These are phyloP conservation scores for Hydrophis major DNA, from an alignment of 2,797 vertebrate species.

Conservation along the genomic window DNA sequence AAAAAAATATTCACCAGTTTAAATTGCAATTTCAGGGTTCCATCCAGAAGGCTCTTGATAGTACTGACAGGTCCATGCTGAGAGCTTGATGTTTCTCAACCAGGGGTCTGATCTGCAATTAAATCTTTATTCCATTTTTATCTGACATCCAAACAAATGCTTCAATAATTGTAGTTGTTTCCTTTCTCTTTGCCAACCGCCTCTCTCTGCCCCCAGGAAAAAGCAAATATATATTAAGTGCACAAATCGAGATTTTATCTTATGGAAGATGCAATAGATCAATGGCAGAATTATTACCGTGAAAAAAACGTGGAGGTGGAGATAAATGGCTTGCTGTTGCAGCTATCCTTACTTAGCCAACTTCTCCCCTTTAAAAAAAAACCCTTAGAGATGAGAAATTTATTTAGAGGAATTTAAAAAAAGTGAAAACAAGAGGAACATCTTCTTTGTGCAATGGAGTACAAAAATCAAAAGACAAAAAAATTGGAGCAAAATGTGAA, in stretches of 20 bases:
- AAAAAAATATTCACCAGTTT: not conserved
- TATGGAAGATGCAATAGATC: conserved; percentile 13
- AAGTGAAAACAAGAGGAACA: not conserved
- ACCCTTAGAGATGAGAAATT: not conserved
- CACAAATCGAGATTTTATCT: conserved; percentile 3
- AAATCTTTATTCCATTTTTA: not conserved
- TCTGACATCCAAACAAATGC: not conserved
- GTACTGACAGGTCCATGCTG: not conserved
- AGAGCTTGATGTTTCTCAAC: not conserved
- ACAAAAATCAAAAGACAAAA: not conserved
- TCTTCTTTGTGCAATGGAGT: not conserved
- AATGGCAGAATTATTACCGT: conserved; percentile 5
- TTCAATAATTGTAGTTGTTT: not conserved
- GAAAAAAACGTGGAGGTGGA: not conserved
- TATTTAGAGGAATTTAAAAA: not conserved
- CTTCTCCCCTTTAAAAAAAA: not conserved
- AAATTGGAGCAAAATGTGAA: not conserved
- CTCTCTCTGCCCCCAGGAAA: not conserved
- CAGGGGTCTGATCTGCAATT: not conserved
- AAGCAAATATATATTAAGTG: conserved; percentile 4
- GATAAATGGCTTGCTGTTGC: not conserved
- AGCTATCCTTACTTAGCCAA: not conserved
- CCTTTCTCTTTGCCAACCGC: not conserved
- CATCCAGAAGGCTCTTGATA: not conserved
- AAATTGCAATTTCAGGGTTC: not conserved